A percentile compares a stretch with the other conserved stretches of the same genome.
Conservation (phyloP, 2,797 vertebrate species). For the Sparus aurata region DNA sequence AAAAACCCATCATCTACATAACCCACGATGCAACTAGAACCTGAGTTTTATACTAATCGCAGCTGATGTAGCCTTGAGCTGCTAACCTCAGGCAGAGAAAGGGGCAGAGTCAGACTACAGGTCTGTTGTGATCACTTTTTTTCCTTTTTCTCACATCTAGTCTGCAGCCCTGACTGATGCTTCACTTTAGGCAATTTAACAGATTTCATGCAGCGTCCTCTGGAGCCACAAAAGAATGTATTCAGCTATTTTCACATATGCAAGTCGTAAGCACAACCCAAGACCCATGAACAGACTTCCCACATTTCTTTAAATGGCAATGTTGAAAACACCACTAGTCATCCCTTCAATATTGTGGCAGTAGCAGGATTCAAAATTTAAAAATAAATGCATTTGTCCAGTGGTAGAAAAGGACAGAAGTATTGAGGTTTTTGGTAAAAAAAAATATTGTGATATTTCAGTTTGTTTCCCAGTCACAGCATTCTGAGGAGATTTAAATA, state of each 20-base stretch:
- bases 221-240: not conserved
- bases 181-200: not conserved
- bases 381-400: too few species aligned
- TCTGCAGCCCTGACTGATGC: not conserved
- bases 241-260: not conserved
- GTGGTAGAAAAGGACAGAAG: too few species aligned
- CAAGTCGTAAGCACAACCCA: too few species aligned
- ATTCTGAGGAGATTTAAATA: too few species aligned
- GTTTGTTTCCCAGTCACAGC: too few species aligned
- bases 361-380: too few species aligned
- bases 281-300: not conserved
- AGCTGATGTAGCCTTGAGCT: not conserved
- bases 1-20: not conserved
- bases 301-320: too few species aligned
- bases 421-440: too few species aligned
- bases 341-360: too few species aligned
- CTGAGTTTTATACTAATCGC: not conserved
- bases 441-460: too few species aligned
- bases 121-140: not conserved
- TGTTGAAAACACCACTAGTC: too few species aligned
- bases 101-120: too few species aligned
- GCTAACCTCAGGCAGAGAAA: not conserved
- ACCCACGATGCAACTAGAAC: not conserved
- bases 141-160: not conserved
- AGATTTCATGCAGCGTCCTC: not conserved